phyloP scores from a whole-genome alignment of 2,113 vertebrate species.

The Cichladusa arquata region DNA sequence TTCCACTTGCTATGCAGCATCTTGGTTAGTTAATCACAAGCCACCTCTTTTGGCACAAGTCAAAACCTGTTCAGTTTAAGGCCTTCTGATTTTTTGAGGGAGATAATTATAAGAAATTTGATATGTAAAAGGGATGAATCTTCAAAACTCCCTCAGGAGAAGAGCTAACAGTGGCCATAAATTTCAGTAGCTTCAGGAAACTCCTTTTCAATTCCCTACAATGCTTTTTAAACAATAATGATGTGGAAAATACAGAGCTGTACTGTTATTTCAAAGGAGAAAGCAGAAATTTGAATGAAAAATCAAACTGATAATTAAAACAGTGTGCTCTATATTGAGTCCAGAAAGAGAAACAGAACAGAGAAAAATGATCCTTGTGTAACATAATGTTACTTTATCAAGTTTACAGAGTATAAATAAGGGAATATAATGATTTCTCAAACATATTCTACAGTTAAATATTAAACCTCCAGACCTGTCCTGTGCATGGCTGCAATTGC shows the following conservation, averaged over 20 bases:
- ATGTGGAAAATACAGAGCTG: neutral
- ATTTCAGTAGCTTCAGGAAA: neutral
- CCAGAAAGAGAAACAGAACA: neutral
- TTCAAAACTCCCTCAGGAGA: neutral
- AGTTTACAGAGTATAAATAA: neutral
- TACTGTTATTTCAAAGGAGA: neutral
- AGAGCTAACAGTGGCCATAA: neutral
- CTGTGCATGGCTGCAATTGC: neutral
- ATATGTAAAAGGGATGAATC: neutral
- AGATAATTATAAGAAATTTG: neutral
- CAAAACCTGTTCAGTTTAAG: neutral
- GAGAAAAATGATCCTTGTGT: neutral
- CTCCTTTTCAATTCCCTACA: neutral
- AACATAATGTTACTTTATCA: neutral
- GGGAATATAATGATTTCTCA: neutral
- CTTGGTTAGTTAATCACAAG: neutral
- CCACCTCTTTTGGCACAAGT: neutral
- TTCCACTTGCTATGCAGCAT: neutral
- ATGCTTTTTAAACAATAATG: neutral
- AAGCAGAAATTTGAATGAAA: neutral
- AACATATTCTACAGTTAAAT: neutral
- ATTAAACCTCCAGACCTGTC: neutral
- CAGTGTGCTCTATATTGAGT: neutral
- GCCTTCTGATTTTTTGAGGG: neutral
- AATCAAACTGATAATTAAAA: neutral